These are phyloP conservation scores for Falco naumanni DNA, from an alignment of 2,797 vertebrate genomes.

Conservation along the genomic window DNA sequence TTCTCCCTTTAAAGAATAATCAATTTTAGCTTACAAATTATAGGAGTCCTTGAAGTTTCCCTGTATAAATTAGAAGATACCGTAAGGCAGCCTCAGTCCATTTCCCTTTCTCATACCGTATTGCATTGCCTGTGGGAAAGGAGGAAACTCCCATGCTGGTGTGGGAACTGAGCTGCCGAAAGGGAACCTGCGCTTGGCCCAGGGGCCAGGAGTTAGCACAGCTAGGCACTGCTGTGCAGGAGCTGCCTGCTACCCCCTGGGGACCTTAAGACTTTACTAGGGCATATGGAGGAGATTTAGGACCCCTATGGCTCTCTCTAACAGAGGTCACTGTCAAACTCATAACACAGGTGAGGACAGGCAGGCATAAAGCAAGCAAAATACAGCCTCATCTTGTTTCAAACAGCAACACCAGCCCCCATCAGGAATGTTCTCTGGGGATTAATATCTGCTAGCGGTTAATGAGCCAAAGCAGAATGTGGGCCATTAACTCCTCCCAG, in stretches of 20 bases:
- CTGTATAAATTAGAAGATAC: background rate
- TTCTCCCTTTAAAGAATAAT: background rate
- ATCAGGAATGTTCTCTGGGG: slow-evolving; percentile 26
- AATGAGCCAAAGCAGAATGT: slow-evolving; percentile 53
- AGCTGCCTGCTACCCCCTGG: background rate
- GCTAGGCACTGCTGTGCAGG: background rate
- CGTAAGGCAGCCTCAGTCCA: background rate
- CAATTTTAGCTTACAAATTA: background rate
- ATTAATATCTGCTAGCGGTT: slow-evolving; percentile 37
- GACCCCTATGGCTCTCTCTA: background rate
- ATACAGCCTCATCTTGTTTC: background rate
- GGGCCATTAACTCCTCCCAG: slow-evolving; percentile 46
- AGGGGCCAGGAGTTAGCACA: background rate
- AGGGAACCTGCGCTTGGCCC: background rate
- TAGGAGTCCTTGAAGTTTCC: background rate
- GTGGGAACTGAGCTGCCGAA: background rate
- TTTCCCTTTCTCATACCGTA: background rate
- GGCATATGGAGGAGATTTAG: background rate
- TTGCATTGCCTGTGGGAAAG: background rate
- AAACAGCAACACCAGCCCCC: background rate
- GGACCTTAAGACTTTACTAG: background rate
- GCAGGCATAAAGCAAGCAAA: background rate
- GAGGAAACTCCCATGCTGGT: background rate
- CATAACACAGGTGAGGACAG: background rate
- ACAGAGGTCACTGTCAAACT: background rate